Base-by-base conservation (phyloP, 2,113 vertebrate species). In the Dicrurus megarhynchus region DNA sequence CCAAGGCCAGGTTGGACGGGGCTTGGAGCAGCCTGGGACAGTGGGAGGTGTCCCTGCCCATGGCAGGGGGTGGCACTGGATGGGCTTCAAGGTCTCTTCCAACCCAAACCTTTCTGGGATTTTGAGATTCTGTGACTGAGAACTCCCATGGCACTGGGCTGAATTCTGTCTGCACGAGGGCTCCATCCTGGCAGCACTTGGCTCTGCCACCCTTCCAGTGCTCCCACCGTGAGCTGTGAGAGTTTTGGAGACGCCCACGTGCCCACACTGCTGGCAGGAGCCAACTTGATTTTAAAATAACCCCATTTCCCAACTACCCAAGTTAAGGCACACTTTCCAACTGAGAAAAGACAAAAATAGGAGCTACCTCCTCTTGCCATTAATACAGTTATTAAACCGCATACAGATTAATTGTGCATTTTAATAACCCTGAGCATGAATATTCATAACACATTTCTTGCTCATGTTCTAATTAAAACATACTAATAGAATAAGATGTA, bases 351-450 rank as follows among this genome's bases (percentile, higher is more conserved):
- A 76, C 84, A 81, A 75, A 95, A 97, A 84, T 27, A 93, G 86
- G 91, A 77, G 19, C 50, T 55, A 56, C 93, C 87, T 91, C 89
- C 68, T 80, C 70, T 53, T 44, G 22, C 89, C 84, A 93, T 95
- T 95, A 97, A 97, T 95, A 97, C 78, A 91, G 95, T 97, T 97
- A 98, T 96, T 97, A 97, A 97, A 95, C 86, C 44, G n/a, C 55
- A 5, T 60, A 73, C 85, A 49, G 67, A 97, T 97, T 97, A 98
- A 98, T 97, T 91, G 96, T 96, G 97, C 95, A 96, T 97, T 95
- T 98, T 98, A 98, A 98, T 97, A 96, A 96, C 85, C 87, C 63
- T n/a, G 19, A 18, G 37, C 95, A 97, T 98, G 97, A 98, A 98
- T 98, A 98, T 98, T 98, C 97, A 98, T 95, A 67, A 91, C 42